Evolutionary conservation across 2,888 invertebrate genomes (phyloP).

Genomic region (Rhorus exstirpatorius): DNA sequence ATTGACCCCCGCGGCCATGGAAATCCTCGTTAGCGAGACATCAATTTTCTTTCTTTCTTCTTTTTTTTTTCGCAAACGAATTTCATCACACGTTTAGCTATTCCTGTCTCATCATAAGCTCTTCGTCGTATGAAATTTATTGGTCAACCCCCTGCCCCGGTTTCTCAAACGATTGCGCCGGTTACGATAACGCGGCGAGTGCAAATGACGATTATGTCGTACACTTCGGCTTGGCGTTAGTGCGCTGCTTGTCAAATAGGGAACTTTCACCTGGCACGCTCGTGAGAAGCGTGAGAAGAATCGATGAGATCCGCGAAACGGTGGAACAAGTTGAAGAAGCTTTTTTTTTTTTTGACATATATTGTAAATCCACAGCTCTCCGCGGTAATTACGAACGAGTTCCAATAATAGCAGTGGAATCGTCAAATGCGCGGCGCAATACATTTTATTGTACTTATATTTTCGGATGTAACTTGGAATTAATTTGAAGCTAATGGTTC

Average conservation of each 20-base stretch:
- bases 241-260: constrained; percentile 64
- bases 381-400: not conserved
- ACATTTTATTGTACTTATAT: constrained; percentile 29
- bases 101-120: constrained; percentile 12
- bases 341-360: too few relatives aligned
- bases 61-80: constrained; percentile 6
- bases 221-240: constrained; percentile 32
- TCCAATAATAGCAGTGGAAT: constrained; percentile 48
- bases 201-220: constrained; percentile 62
- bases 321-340: constrained; percentile 8
- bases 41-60: not conserved
- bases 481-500: constrained; percentile 33
- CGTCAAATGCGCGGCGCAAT: not conserved
- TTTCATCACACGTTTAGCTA: constrained; percentile 1
- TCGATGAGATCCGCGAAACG: constrained; percentile 19
- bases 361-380: not conserved
- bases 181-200: constrained; percentile 60
- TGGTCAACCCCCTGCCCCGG: constrained; percentile 36
- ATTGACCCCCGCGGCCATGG: too few relatives aligned
- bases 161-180: constrained; percentile 51
- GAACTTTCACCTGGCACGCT: constrained; percentile 65
- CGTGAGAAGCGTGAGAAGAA: constrained; percentile 57
- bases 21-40: not conserved
- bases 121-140: constrained; percentile 23
- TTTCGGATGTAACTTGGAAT: constrained; percentile 32